A percentile compares a stretch with the other conserved stretches of the same genome.
Evolutionary conservation across 2,888 invertebrate genomes (phyloP).

Genomic region (Phortica magna): DNA sequence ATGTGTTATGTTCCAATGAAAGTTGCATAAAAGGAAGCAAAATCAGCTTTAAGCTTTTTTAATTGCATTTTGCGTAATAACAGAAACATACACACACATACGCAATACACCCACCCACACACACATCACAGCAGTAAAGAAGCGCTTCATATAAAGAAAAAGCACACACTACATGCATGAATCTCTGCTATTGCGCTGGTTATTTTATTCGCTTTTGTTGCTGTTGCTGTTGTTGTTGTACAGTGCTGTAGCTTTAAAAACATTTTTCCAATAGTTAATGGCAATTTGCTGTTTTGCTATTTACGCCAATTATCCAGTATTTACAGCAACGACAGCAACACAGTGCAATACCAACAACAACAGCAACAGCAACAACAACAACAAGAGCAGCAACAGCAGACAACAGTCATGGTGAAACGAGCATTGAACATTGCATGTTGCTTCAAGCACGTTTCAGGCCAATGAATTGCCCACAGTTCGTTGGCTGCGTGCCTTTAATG

Average conservation of each 20-base stretch:
- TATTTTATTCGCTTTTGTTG: not conserved
- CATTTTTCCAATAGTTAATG: conserved; percentile 72
- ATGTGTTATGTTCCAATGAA: not conserved
- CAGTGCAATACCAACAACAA: conserved; percentile 40
- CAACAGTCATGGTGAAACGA: conserved; percentile 26
- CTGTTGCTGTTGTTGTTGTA: not conserved
- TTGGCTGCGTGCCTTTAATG: not conserved
- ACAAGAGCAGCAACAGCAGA: conserved; percentile 39
- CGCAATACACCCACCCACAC: not conserved
- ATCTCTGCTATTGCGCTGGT: too few species aligned
- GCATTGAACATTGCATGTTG: conserved; percentile 4
- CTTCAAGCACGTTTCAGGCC: not conserved
- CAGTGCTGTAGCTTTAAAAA: conserved; percentile 45
- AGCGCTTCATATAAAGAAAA: not conserved
- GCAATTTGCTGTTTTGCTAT: conserved; percentile 72
- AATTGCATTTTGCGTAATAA: conserved; percentile 70
- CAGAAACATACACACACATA: conserved; percentile 51
- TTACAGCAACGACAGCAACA: conserved; percentile 54
- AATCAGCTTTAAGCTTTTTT: conserved; percentile 66
- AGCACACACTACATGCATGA: too few species aligned
- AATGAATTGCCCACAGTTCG: not conserved
- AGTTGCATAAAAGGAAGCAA: not conserved
- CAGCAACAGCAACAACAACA: conserved; percentile 41
- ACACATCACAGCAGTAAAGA: not conserved
- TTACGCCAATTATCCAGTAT: conserved; percentile 69